Base-by-base conservation (phyloP, 2,888 invertebrate genomes). In the Drosophila setosimentum region DNA sequence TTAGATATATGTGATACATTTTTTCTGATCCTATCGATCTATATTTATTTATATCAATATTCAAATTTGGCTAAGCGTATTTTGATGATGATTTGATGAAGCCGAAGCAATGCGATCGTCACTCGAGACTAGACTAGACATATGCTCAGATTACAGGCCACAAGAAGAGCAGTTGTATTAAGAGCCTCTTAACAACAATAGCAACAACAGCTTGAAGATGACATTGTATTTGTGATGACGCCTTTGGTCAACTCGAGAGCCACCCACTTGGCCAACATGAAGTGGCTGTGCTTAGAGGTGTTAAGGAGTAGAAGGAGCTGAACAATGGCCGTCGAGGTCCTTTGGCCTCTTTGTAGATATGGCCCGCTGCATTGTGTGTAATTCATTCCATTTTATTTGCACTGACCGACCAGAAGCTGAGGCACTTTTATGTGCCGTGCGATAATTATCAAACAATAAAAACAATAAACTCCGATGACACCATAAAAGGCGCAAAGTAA, bases 371-470 rank as follows among this genome's bases (percentile, higher is more conserved):
- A 76, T 76, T 71, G 76, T 78, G 78, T 67, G 55, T 70, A 58
- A 78, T 78, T 76, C 76, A 79, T 78, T 64, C 66, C 78, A 62
- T 75, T 79, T 81, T 81, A 81, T 75, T 79, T 71, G 68, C 66
- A 63, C 75, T 78, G 66, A 68, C 78, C 76, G 59, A 37, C 37
- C 27, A 27, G 27, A 48, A 58, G 72, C 65, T 35, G 60, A 66
- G 73, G 78, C 66, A 67, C 79, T 79, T 79, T 76, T 79, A 76
- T 79, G 73, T 79, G 76, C 80, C 69, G 75, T 83, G 87, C 81
- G 81, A 85, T 85, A 85, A 85, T 85, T 85, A 85, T 85, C 87
- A 85, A 85, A 85, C 84, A 85, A 85, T 85, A 86, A 85, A 85
- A 85, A 86, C 87, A 85, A 85, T 85, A 85, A 85, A 86, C 87